Percentiles rank a stretch among this genome's conserved stretches.
Evolutionary conservation across 2,797 vertebrate species (phyloP).

Genomic region (Petrocephalus schoutedeni): DNA sequence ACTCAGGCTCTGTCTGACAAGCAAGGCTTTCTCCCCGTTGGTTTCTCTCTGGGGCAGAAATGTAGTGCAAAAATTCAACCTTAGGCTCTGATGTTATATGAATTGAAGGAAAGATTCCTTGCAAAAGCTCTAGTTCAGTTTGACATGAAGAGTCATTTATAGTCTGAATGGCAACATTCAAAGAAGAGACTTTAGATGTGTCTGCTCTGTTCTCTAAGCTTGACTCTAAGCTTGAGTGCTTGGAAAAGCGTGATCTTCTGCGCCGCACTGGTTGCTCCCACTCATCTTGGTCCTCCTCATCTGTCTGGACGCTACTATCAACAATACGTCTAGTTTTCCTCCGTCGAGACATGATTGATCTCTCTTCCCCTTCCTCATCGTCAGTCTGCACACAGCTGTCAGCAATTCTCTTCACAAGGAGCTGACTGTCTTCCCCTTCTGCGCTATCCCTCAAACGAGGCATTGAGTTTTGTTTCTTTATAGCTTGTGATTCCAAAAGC

Average conservation of each 20-base stretch:
- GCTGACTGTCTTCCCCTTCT: conserved; percentile 67
- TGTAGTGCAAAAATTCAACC: conserved; percentile 93
- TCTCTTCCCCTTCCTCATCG: conserved; percentile 88
- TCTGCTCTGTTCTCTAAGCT: conserved; percentile 61
- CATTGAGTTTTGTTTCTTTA: conserved; percentile 95
- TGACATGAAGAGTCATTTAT: conserved; percentile 93
- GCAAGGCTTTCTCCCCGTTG: conserved; percentile 88
- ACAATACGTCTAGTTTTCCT: conserved; percentile 80
- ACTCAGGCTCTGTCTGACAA: conserved; percentile 91
- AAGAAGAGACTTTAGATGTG: conserved; percentile 56
- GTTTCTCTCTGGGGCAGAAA: conserved; percentile 93
- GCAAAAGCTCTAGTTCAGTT: conserved; percentile 85
- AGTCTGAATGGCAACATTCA: conserved; percentile 90
- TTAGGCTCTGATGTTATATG: conserved; percentile 88
- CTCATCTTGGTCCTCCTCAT: conserved; percentile 85
- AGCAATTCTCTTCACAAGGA: conserved; percentile 73
- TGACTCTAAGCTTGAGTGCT: conserved; percentile 69
- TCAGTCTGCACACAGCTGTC: conserved; percentile 96
- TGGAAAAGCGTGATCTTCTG: conserved; percentile 79
- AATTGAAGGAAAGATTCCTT: conserved; percentile 84
- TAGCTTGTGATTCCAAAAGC: conserved; percentile 69
- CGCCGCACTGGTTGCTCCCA: conserved; percentile 88
- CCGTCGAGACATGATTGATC: conserved; percentile 78
- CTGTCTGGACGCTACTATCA: conserved; percentile 93
- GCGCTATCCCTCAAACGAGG: conserved; percentile 79